Conservation (phyloP, 2,888 invertebrate species). For the Drosophila infuscata region DNA sequence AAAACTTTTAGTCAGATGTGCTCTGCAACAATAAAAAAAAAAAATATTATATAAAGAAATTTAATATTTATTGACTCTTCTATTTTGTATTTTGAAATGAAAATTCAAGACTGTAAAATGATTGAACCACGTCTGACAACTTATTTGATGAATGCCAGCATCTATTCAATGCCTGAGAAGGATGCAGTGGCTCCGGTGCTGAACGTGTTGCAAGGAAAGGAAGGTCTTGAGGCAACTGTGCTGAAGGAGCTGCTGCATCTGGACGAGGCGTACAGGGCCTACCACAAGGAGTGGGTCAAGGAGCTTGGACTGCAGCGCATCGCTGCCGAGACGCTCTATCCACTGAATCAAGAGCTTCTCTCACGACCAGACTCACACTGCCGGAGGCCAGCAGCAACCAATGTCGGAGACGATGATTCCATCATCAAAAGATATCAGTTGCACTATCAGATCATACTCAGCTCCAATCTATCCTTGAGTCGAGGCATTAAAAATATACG, state of each 20-base stretch:
- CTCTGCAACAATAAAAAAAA: neutral
- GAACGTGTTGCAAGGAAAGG: neutral
- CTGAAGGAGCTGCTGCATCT: constrained; percentile 53
- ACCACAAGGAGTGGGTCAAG: constrained; percentile 44
- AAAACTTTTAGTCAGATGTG: neutral
- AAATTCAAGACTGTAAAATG: neutral
- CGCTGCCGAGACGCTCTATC: constrained; percentile 61
- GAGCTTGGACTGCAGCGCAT: constrained; percentile 71
- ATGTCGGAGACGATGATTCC: constrained; percentile 55
- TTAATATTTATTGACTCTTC: neutral
- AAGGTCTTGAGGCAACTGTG: constrained; percentile 28
- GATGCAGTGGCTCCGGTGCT: neutral
- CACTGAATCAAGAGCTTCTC: constrained; percentile 66
- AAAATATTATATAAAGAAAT: neutral
- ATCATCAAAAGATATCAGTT: constrained; percentile 65
- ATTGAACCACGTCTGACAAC: neutral
- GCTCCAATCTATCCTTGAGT: constrained; percentile 49
- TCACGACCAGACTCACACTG: constrained; percentile 48
- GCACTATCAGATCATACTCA: constrained; percentile 58
- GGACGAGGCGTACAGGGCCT: constrained; percentile 61
- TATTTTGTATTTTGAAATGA: neutral
- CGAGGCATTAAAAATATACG: constrained; percentile 52
- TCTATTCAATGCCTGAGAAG: neutral
- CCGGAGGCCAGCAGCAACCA: constrained; percentile 52
- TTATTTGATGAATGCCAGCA: neutral